Evolutionary conservation across 1,140 invertebrate species (phyloP), one percentile per base, ranked within the genome.

Genomic region (Micrasema longulum): DNA sequence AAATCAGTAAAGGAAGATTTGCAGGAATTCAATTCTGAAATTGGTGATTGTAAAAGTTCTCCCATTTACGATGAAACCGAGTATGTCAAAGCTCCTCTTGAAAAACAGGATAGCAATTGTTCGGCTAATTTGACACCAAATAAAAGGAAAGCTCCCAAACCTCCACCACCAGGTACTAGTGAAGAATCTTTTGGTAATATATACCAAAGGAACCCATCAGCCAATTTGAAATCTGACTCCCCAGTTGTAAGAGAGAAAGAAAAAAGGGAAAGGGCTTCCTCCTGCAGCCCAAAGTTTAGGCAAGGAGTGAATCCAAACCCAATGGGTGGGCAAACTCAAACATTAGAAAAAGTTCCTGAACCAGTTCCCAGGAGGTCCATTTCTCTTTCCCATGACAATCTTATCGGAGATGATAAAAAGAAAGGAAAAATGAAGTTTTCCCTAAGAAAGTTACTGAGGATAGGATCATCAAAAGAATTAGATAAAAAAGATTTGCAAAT

Each of bases 371-470:
- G 87, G 76, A 86, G 89, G 74, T 89, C 88, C 66, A 85, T 92
- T 63, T 92, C 91, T 0, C 73, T 92, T 57, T 92, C 91, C 0
- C 91, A 90, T 68, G 91, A 93, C 74, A 92, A 90, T 78, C 77
- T 93, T 45, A 79, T 87, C 0, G 77, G 82, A 48, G 89, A 87
- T 22, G 88, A 91, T 67, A 90, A 90, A 81, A 89, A 89, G 53
- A 91, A 91, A 85, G 91, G 90, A 11, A 89, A 90, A 76, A 80
- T 87, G 1, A 89, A 91, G 71, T 94, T 94, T 76, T 95, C 92
- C 0, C 84, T 95, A n/a, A 92, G 93, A 76, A 95, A 94, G 76
- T 89, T 95, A 38, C 79, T 95, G 6, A 85, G 93, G 45, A 91
- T 95, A 82, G 92, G 92, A 2, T 88, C 87, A 1, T 90, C 87